Evolutionary conservation across 2,797 vertebrate genomes (phyloP), one percentile per base, ranked within the genome.

Genomic region (Cercopithecus mitis): DNA sequence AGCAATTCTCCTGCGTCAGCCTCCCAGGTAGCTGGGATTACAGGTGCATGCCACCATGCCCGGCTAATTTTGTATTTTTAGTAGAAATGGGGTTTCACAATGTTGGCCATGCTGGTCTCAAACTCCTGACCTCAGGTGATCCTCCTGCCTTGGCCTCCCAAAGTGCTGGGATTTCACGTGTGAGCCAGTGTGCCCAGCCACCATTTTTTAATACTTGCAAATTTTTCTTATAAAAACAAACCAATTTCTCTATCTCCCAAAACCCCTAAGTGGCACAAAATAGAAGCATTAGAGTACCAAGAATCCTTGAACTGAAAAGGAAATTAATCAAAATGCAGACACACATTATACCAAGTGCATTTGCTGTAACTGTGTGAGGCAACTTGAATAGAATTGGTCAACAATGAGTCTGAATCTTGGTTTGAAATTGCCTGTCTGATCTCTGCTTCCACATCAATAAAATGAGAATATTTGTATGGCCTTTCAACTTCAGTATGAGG

Each of bases 361-460:
- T 89, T 81, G 84, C 25, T 93, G 5, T 79, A 55, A 81, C 92
- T 76, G 2, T 24, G 39, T 33, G n/a, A 88, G 43, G 36, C 39
- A 61, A 88, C 24, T n/a, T 58, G 52, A 88, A 97, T 52, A 22
- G 33, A 33, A 85, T 77, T 14, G 10, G 33, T 79, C 79, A 85
- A 85, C 81, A 82, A 3, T 41, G 25, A 76, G 19, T 73, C 77
- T 80, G 58, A 61, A 47, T 85, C 52, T 92, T 88, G 58, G 64
- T 83, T 96, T 52, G 27, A 79, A 96, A 91, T 27, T 88, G 73
- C 55, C 55, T 82, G 19, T 92, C 64, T 57, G 86, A 72, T 45
- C 72, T 86, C 79, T 90, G 47, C 55, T 83, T 94, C 80, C 77
- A 93, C 41, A 10, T 90, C 58, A 87, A 79, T 30, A 17, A 96